Base-by-base conservation (phyloP, 1,140 invertebrate genomes). In the Aphaenogaster floridana region DNA sequence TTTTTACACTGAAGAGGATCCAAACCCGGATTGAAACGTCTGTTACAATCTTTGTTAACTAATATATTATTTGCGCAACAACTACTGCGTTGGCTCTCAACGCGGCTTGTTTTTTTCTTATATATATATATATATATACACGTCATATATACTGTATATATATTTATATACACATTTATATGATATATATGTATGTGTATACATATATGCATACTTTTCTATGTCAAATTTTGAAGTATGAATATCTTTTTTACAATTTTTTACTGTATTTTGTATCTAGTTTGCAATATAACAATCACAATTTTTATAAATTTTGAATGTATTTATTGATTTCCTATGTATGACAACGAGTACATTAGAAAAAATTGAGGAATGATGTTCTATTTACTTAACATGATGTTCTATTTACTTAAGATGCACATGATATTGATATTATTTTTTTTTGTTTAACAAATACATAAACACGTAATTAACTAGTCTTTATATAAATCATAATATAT, bases 261-360 rank as follows among this genome's bases (percentile, higher is more conserved):
- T 15, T 69, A 77, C 59, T 48, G 57, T 76, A 84, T 63, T 84
- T 42, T 83, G 68, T 83, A 83, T 21, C 39, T 15, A 84, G 9
- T 36, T 76, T 76, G 48, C 3, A 83, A 21, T 21, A 74, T 54
- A 66, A 83, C 57, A 83, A 42, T 6, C 2, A 50, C 8, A 11
- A 42, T 87, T 74, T 80, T 78, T 59, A 48, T 76, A 74, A n/a
- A 36, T 88, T 81, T 80, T 15, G 45, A 50, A 57, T 72, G 52
- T 61, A 54, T 76, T 76, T 28, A 76, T 50, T 59, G 6, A 48
- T 42, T 79, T 79, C 28, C 59, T 79, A 39, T 50, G 2, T 48
- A 2, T 21, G 15, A 78, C 17, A 48, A 66, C 0, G 0, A 66
- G 6, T 48, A n/a, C 7, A 79, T 1, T 21, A 21, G 39, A 63